phyloP scores from a whole-genome alignment of 2,888 invertebrate genomes.

The Thyatira batis region DNA sequence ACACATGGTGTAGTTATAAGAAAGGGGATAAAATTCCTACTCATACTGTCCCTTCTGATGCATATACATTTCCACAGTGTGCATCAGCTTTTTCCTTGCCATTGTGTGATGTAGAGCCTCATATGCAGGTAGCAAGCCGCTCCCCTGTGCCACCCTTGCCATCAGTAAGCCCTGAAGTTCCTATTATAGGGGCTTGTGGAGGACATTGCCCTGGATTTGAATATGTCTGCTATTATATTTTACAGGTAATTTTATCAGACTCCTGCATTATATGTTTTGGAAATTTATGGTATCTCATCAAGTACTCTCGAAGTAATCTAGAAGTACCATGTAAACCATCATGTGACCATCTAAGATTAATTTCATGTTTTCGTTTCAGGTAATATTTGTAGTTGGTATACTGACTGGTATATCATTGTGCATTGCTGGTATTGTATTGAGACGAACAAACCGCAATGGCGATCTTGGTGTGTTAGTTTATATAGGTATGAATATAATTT shows the following conservation, averaged over 20 bases:
- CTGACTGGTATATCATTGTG: conserved; percentile 85
- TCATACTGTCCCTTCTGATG: conserved; percentile 44
- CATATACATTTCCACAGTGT: conserved; percentile 69
- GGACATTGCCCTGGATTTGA: conserved; percentile 87
- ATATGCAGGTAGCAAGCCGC: conserved; percentile 40
- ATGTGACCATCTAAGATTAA: neutral
- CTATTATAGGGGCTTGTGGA: conserved; percentile 85
- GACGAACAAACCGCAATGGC: conserved; percentile 84
- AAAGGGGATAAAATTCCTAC: conserved; percentile 53
- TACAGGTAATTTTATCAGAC: conserved; percentile 82
- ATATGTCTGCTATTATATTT: conserved; percentile 87
- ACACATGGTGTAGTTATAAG: conserved; percentile 65
- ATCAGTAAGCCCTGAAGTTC: conserved; percentile 75
- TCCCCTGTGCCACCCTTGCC: conserved; percentile 62
- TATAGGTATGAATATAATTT: conserved; percentile 72
- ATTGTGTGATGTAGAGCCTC: conserved; percentile 58
- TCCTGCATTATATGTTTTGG: too few relatives aligned
- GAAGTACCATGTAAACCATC: neutral
- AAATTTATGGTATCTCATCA: too few relatives aligned
- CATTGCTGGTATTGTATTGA: conserved; percentile 84
- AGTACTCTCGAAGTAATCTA: too few relatives aligned
- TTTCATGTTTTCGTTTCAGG: conserved; percentile 64
- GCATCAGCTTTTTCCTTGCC: conserved; percentile 74
- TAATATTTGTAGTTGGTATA: conserved; percentile 86
- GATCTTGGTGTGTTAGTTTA: conserved; percentile 86